Percentiles rank a stretch among this genome's conserved stretches.
These are phyloP conservation scores for Lamprologus tigripictilis DNA, from an alignment of 2,113 vertebrate species.

Conservation along the genomic window DNA sequence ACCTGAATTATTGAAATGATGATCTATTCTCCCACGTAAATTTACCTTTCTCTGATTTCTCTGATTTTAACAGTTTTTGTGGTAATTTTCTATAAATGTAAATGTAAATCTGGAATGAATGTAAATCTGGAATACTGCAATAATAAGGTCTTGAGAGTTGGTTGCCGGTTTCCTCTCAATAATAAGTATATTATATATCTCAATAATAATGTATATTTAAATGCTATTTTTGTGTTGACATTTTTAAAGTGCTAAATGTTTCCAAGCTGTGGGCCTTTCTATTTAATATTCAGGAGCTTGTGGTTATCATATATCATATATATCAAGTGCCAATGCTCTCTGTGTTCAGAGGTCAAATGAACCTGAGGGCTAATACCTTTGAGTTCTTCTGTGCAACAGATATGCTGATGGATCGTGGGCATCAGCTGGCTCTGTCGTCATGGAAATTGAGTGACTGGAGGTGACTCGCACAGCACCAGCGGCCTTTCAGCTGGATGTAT, in stretches of 20 bases:
- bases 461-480: constrained; percentile 55
- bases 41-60: not conserved
- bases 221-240: not conserved
- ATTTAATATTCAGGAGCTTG: not conserved
- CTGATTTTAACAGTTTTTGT: not conserved
- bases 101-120: not conserved
- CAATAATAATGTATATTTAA: not conserved
- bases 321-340: not conserved
- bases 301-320: not conserved
- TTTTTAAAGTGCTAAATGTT: not conserved
- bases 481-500: constrained; percentile 9
- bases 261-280: not conserved
- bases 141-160: not conserved
- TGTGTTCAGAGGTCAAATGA: not conserved
- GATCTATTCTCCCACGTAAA: not conserved
- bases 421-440: constrained; percentile 39
- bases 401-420: constrained; percentile 21
- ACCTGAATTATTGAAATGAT: not conserved
- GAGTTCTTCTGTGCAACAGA: constrained; percentile 21
- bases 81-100: not conserved
- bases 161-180: not conserved
- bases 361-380: not conserved
- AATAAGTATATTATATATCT: not conserved
- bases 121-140: not conserved
- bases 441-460: constrained; percentile 43